phyloP scores from a whole-genome alignment of 1,140 invertebrate genomes.

The Diploscapter pachys region DNA sequence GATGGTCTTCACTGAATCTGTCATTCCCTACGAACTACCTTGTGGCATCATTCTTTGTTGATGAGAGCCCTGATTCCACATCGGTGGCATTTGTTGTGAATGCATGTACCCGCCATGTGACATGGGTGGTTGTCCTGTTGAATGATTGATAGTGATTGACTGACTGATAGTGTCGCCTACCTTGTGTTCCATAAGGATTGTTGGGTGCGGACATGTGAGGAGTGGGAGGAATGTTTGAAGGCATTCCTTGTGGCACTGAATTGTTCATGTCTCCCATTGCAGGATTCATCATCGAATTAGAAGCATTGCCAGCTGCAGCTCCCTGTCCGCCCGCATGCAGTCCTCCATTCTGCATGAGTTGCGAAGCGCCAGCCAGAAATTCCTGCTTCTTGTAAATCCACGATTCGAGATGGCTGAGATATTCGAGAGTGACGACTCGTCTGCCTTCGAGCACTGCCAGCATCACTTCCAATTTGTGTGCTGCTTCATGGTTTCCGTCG shows the following conservation, averaged over 20 bases:
- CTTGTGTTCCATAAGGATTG: constrained; percentile 18
- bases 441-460: constrained; percentile 36
- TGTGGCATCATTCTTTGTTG: constrained; percentile 31
- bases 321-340: neutral
- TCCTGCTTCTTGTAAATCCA: constrained; percentile 38
- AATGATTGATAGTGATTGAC: neutral
- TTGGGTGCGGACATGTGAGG: too few relatives aligned
- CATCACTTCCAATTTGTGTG: constrained; percentile 38
- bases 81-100: constrained; percentile 10
- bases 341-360: constrained; percentile 16
- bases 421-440: constrained; percentile 35
- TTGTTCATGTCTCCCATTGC: constrained; percentile 6
- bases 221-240: too few relatives aligned
- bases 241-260: neutral
- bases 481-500: constrained; percentile 37
- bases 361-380: constrained; percentile 25
- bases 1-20: too few relatives aligned
- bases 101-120: constrained; percentile 23
- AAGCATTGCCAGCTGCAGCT: neutral
- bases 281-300: constrained; percentile 12
- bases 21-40: neutral
- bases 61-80: constrained; percentile 18
- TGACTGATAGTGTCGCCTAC: neutral
- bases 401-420: constrained; percentile 34
- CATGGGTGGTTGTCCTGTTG: constrained; percentile 17